Evolutionary conservation across 2,888 invertebrate species (phyloP).

Genomic region (Heliconius sara): DNA sequence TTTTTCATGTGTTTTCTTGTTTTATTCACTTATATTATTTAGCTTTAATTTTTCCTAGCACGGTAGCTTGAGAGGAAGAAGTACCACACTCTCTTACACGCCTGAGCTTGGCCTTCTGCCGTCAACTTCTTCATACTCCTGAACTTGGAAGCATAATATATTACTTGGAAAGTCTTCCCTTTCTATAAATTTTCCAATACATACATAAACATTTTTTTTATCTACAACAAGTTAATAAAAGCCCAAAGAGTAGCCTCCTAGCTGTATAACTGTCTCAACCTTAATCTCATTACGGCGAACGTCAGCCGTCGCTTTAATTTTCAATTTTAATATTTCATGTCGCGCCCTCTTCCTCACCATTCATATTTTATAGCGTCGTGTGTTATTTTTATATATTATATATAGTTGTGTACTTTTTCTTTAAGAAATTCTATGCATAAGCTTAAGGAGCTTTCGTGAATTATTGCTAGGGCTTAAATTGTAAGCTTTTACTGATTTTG

Average conservation of each 20-base stretch:
- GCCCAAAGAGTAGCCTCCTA: background rate
- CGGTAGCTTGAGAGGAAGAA: no score
- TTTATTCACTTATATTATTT: no score
- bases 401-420: constrained; percentile 15
- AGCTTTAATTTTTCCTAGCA: no score
- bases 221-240: constrained; percentile 16
- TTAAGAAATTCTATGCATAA: constrained; percentile 8
- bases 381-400: constrained; percentile 36
- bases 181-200: background rate
- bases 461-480: background rate
- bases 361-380: constrained; percentile 37
- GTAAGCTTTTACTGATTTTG: background rate
- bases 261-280: constrained; percentile 33
- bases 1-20: no score
- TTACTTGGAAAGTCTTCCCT: no score
- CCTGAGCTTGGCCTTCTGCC: no score
- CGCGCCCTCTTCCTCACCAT: constrained; percentile 25
- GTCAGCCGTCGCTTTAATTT: constrained; percentile 43
- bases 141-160: no score
- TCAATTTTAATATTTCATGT: constrained; percentile 46
- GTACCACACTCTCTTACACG: no score
- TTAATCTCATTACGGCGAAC: constrained; percentile 39
- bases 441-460: background rate
- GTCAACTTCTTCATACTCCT: no score
- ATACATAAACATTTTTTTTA: background rate